Conservation (phyloP, 2,888 invertebrate species). For the Argyra leucocephala region DNA sequence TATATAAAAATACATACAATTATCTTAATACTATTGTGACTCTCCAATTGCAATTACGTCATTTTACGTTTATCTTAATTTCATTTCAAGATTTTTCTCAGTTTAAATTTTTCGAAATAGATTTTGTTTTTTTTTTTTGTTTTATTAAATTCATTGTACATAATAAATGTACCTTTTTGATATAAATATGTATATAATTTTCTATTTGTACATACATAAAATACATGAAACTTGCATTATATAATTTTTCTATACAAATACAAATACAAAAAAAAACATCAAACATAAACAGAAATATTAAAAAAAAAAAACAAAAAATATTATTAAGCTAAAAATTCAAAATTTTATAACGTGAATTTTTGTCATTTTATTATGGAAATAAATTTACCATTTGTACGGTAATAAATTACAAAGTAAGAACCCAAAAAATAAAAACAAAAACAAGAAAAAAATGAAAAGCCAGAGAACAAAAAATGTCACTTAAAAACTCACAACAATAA, state of each 20-base stretch:
- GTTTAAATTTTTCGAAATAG: no score
- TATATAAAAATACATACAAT: no score
- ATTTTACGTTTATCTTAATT: no score
- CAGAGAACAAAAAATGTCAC: neutral
- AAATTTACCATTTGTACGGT: slow-evolving; percentile 6
- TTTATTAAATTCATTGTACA: no score
- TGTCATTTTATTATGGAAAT: slow-evolving; percentile 1
- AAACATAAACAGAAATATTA: neutral
- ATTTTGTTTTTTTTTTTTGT: no score
- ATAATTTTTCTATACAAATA: neutral
- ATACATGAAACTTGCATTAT: neutral
- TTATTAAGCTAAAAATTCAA: neutral
- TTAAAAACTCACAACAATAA: neutral
- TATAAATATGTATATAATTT: no score
- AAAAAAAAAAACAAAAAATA: neutral
- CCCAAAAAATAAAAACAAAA: neutral
- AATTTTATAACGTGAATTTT: slow-evolving; percentile 3
- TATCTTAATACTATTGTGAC: no score
- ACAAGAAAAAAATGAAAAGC: neutral
- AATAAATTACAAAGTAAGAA: neutral
- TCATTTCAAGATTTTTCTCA: no score
- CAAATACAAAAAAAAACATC: neutral
- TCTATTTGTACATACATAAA: neutral
- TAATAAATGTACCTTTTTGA: no score
- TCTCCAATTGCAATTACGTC: no score